phyloP scores from a whole-genome alignment of 1,140 invertebrate genomes.

The Bombus superbus region DNA sequence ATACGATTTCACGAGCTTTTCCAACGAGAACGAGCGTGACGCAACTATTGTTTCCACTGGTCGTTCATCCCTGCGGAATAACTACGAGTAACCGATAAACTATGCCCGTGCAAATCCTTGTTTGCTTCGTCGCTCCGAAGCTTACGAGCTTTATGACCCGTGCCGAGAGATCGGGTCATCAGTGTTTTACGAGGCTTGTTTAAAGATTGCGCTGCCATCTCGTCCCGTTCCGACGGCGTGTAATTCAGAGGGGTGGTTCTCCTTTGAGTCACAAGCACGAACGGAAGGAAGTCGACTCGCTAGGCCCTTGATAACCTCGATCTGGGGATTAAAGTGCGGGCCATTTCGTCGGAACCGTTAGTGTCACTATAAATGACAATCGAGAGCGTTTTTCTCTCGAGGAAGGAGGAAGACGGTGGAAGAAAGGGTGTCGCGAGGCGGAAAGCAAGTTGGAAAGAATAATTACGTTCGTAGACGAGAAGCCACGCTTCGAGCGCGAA shows the following conservation, averaged over 20 bases:
- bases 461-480: background rate
- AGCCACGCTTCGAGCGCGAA: background rate
- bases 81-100: conserved; percentile 25
- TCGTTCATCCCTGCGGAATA: background rate
- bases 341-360: too few relatives aligned
- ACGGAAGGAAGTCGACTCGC: background rate
- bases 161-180: conserved; percentile 42
- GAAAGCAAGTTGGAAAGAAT: background rate
- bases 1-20: background rate
- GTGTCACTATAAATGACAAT: too few relatives aligned
- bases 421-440: background rate
- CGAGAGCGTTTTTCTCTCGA: too few relatives aligned
- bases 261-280: background rate
- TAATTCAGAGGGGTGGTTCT: conserved; percentile 6
- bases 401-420: background rate
- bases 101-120: conserved; percentile 17
- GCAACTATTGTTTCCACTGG: background rate
- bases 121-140: background rate
- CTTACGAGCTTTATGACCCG: conserved; percentile 60
- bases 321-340: background rate
- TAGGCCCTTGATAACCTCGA: background rate
- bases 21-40: background rate
- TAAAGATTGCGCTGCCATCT: conserved; percentile 27
- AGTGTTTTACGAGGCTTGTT: conserved; percentile 61
- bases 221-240: background rate